Evolutionary conservation across 2,888 invertebrate species (phyloP), one percentile per base, ranked within the genome.

Genomic region (Eutolmus rufibarbis): DNA sequence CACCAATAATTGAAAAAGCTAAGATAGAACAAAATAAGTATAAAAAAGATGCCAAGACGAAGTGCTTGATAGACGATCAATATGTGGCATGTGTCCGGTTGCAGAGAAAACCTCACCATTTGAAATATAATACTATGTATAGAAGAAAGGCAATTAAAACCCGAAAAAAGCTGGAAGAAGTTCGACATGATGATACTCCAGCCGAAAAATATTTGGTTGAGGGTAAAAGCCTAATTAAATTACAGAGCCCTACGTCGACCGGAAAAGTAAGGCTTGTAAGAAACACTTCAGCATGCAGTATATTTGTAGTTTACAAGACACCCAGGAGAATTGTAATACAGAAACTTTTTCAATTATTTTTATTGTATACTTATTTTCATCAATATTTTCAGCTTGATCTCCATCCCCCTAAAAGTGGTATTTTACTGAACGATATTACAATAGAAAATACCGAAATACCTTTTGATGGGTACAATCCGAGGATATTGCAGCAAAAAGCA

Each of bases 381-480:
- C 16, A 23, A 28, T 46, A 12, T 51, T 12, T 85, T 34, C 40
- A 92, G 92, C 91, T 92, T 2, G 91, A 91, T 66, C 74, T 92
- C 4, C 91, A 91, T 66, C 91, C 91, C 2, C 91, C 91, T 0
- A 91, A 91, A 87, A 92, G 91, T 89, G 92, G 92, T 4, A 89
- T 92, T 86, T 91, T 90, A 76, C 74, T 92, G 2, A 92, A 92
- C 87, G 91, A 92, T 88, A 90, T 90, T 1, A 89, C 91, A 86
- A 89, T 90, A 2, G 8, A 19, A 14, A 90, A 90, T 0, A 90
- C 90, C 5, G 90, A 90, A 28, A 85, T 90, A 43, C 91, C 91
- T 0, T 92, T 91, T 40, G 90, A 90, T 16, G 89, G 89, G 0
- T 92, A 92, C 76, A 91, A 92, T 90, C 92, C 92, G 3, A 91